phyloP scores from a whole-genome alignment of 2,113 vertebrate species.

The Cebidichthys violaceus region DNA sequence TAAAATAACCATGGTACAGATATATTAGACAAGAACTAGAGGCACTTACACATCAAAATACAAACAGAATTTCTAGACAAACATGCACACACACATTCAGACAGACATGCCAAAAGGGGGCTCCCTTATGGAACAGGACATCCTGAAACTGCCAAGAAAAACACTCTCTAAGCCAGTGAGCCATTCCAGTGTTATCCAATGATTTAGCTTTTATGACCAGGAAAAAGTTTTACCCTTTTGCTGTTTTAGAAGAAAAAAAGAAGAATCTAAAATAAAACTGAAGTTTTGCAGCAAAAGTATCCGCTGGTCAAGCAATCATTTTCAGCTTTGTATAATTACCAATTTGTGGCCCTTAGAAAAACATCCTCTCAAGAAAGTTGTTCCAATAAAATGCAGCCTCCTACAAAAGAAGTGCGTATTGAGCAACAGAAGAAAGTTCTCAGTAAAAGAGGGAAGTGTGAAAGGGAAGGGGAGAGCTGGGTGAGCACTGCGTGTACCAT shows the following conservation, averaged over 20 bases:
- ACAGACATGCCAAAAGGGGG: slow-evolving; percentile 69
- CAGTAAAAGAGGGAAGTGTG: slow-evolving; percentile 70
- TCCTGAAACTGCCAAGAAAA: slow-evolving; percentile 80
- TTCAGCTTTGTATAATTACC: slow-evolving; percentile 67
- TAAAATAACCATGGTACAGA: slow-evolving; percentile 57
- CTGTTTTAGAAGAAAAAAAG: slow-evolving; percentile 28
- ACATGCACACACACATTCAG: slow-evolving; percentile 49
- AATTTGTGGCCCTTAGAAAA: slow-evolving; percentile 52
- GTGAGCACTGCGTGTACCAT: slow-evolving; percentile 68
- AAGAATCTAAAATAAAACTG: slow-evolving; percentile 54
- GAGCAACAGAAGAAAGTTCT: slow-evolving; percentile 73
- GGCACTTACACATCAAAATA: slow-evolving; percentile 50
- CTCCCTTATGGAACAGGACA: slow-evolving; percentile 81
- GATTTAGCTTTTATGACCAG: slow-evolving; percentile 70
- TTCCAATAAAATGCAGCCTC: slow-evolving; percentile 68
- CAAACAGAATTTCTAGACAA: slow-evolving; percentile 65
- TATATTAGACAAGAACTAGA: slow-evolving; percentile 43
- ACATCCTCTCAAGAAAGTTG: slow-evolving; percentile 34
- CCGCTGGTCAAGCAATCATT: slow-evolving; percentile 55
- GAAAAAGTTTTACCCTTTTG: slow-evolving; percentile 57
- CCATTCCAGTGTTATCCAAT: slow-evolving; percentile 73
- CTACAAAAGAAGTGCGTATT: slow-evolving; percentile 50
- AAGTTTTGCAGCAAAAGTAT: slow-evolving; percentile 53
- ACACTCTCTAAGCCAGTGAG: slow-evolving; percentile 70
- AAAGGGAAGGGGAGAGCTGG: slow-evolving; percentile 68